These are phyloP conservation scores for Listrodromus nycthemerus DNA, from an alignment of 2,888 invertebrate genomes.

Conservation along the genomic window DNA sequence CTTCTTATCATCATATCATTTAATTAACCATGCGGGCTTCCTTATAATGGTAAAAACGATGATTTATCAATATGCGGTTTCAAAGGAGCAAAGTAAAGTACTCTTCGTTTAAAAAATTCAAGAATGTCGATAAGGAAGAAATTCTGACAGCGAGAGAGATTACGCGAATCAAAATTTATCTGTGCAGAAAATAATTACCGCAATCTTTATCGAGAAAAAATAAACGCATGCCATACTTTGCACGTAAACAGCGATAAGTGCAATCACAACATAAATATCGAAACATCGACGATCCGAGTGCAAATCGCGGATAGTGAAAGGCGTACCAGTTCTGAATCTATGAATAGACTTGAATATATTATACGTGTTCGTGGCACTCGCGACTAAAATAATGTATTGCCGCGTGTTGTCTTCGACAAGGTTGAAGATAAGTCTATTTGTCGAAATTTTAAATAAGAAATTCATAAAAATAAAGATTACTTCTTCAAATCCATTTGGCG, in stretches of 20 bases:
- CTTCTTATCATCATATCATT: background rate
- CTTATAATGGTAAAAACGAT: background rate
- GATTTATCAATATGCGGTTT: background rate
- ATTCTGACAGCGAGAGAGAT: background rate
- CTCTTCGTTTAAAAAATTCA: background rate
- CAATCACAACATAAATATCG: slow-evolving; percentile 11
- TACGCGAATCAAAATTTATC: background rate
- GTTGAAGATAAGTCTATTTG: background rate
- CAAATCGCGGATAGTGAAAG: slow-evolving; percentile 42
- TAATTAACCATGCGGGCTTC: background rate
- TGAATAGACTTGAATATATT: slow-evolving; percentile 45
- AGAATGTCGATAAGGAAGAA: background rate
- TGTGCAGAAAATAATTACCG: background rate
- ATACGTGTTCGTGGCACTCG: slow-evolving; percentile 5
- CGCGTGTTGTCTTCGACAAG: background rate
- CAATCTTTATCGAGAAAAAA: background rate
- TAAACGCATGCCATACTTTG: background rate
- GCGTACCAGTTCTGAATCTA: slow-evolving; percentile 28
- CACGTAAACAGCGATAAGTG: slow-evolving; percentile 1
- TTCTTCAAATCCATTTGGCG: slow-evolving; percentile 2
- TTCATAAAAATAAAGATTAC: slow-evolving; percentile 10
- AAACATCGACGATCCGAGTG: slow-evolving; percentile 19
- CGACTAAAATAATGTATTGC: slow-evolving; percentile 17
- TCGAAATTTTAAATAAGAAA: background rate
- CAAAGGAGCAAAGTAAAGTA: background rate